A percentile compares a stretch with the other conserved stretches of the same genome.
Evolutionary conservation across 2,797 vertebrate species (phyloP).

Genomic region (Thamnophis elegans): DNA sequence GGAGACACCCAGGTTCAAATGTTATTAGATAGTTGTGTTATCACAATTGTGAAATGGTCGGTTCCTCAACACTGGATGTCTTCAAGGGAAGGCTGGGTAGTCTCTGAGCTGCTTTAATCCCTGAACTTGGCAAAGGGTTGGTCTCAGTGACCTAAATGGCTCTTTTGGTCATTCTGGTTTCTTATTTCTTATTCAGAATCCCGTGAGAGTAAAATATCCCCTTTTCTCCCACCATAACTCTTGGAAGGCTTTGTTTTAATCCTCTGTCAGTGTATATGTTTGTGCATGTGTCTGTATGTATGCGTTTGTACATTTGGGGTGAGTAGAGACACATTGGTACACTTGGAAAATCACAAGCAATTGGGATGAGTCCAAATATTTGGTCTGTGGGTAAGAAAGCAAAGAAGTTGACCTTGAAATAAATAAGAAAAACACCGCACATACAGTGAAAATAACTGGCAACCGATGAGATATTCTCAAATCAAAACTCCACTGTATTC

Average conservation of each 20-base stretch:
- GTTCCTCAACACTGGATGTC: background rate
- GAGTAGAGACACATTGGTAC: background rate
- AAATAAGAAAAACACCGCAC: background rate
- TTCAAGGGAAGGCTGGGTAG: background rate
- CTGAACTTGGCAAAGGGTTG: background rate
- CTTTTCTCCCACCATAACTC: background rate
- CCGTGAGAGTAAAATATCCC: background rate
- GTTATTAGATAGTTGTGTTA: background rate
- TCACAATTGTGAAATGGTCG: too few relatives aligned
- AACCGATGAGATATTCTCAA: background rate
- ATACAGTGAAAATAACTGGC: background rate
- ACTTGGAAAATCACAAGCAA: slow-evolving; percentile 47
- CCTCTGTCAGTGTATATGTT: background rate
- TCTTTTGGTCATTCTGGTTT: background rate
- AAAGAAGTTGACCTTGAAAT: background rate
- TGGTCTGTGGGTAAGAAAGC: background rate
- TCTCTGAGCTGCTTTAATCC: background rate
- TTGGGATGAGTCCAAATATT: background rate
- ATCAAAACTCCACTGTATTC: background rate
- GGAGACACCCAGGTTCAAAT: background rate
- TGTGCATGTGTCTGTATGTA: background rate
- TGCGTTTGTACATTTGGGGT: background rate
- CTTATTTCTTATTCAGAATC: background rate
- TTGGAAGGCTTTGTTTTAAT: background rate
- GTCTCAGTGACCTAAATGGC: background rate